Conservation (phyloP, 2,888 invertebrate species). For the Agapetus fuscipes region DNA sequence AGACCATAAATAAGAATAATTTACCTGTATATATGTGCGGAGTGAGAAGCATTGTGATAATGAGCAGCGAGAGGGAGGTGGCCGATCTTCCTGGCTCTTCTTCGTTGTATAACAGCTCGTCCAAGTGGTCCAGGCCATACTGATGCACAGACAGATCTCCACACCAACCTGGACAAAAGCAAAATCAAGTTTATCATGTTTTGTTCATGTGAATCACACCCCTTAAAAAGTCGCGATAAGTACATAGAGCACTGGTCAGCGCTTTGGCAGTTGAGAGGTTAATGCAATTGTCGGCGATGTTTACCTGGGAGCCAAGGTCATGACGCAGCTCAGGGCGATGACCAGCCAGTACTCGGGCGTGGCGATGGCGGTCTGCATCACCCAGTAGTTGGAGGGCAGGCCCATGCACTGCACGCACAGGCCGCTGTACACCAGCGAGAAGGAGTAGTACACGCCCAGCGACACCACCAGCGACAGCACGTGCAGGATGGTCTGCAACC, state of each 20-base stretch:
- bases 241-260: no score
- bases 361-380: constrained; percentile 66
- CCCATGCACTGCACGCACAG: constrained; percentile 73
- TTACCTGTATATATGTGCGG: constrained; percentile 33
- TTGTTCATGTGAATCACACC: no score
- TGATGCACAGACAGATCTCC: constrained; percentile 58
- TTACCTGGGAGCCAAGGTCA: constrained; percentile 79
- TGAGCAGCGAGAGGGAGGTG: constrained; percentile 33
- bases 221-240: background rate
- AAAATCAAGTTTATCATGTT: no score
- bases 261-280: no score
- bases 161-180: constrained; percentile 49
- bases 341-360: constrained; percentile 76
- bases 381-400: constrained; percentile 81
- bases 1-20: background rate
- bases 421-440: constrained; percentile 77
- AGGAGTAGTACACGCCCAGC: constrained; percentile 68
- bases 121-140: constrained; percentile 66
- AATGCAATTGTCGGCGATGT: no score
- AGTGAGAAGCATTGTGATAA: constrained; percentile 32
- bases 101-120: constrained; percentile 54
- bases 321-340: constrained; percentile 62
- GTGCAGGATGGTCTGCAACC: constrained; percentile 76
- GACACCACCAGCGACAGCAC: constrained; percentile 67
- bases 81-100: constrained; percentile 38